A percentile compares a stretch with the other conserved stretches of the same genome.
Evolutionary conservation across 1,140 invertebrate genomes (phyloP).

Genomic region (Drosophila takahashii): DNA sequence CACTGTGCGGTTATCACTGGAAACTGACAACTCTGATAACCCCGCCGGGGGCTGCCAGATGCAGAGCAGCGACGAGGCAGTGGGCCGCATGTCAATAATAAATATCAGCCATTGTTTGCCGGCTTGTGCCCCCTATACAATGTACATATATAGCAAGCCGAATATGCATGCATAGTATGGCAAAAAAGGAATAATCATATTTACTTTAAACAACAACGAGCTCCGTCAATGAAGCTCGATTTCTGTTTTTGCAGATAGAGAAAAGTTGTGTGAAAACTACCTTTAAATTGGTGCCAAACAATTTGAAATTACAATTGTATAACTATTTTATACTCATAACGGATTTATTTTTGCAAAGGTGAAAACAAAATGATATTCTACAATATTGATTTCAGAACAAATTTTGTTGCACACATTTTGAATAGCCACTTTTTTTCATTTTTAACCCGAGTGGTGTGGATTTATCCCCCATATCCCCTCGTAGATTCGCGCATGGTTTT

Average conservation of each 20-base stretch:
- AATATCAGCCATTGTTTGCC: constrained; percentile 80
- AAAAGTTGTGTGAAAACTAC: neutral
- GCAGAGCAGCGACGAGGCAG: constrained; percentile 3
- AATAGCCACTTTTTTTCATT: too few species aligned
- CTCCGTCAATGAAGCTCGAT: constrained; percentile 38
- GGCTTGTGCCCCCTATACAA: constrained; percentile 29
- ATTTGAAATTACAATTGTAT: too few species aligned
- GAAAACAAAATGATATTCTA: too few species aligned
- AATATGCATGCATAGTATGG: constrained; percentile 30
- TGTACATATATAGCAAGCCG: constrained; percentile 9
- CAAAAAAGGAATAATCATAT: constrained; percentile 73
- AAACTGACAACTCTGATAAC: constrained; percentile 73
- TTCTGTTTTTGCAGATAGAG: constrained; percentile 8
- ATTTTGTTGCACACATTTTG: too few species aligned
- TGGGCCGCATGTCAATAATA: constrained; percentile 72
- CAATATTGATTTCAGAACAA: too few species aligned
- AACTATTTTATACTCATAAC: too few species aligned
- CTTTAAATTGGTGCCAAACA: too few species aligned
- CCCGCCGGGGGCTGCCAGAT: constrained; percentile 53
- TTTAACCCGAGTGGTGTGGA: too few species aligned
- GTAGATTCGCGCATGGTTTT: too few species aligned
- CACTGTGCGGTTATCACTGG: constrained; percentile 68
- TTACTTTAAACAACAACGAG: constrained; percentile 74
- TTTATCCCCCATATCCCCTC: too few species aligned
- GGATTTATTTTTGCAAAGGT: too few species aligned